These are phyloP conservation scores for Eupeodes latifasciatus DNA, from an alignment of 2,888 invertebrate species.

Conservation along the genomic window DNA sequence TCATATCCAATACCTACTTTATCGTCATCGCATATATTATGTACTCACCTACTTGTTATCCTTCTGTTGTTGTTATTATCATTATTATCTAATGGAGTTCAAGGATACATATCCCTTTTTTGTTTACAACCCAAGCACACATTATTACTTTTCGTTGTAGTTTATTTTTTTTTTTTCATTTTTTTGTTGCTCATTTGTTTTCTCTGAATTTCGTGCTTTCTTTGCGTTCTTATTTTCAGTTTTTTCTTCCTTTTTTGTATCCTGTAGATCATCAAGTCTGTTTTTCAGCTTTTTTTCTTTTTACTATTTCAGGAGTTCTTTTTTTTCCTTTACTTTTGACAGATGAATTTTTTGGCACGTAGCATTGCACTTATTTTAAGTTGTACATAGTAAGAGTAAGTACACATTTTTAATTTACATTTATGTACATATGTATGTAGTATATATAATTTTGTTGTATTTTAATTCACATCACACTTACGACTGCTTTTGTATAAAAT, in stretches of 20 bases:
- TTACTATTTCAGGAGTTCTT: conserved; percentile 10
- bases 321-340: conserved; percentile 4
- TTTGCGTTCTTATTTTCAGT: neutral
- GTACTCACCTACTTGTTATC: conserved; percentile 42
- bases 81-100: conserved; percentile 68
- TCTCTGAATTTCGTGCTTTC: conserved; percentile 22
- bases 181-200: conserved; percentile 23
- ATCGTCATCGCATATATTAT: conserved; percentile 39
- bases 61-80: conserved; percentile 47
- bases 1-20: conserved; percentile 5
- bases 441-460: conserved; percentile 2
- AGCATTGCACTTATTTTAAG: conserved; percentile 24
- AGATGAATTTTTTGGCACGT: conserved; percentile 55
- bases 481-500: neutral
- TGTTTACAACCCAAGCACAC: conserved; percentile 49
- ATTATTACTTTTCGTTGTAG: conserved; percentile 51
- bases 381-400: conserved; percentile 6
- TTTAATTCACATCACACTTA: conserved; percentile 14
- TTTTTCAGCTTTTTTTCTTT: conserved; percentile 8
- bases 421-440: conserved; percentile 8
- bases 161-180: conserved; percentile 29
- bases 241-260: neutral
- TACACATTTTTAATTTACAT: conserved; percentile 42
- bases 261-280: neutral
- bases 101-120: conserved; percentile 62